A percentile compares a stretch with the other conserved stretches of the same genome.
phyloP scores from a whole-genome alignment of 2,888 invertebrate genomes.

The Scotopteryx bipunctaria region DNA sequence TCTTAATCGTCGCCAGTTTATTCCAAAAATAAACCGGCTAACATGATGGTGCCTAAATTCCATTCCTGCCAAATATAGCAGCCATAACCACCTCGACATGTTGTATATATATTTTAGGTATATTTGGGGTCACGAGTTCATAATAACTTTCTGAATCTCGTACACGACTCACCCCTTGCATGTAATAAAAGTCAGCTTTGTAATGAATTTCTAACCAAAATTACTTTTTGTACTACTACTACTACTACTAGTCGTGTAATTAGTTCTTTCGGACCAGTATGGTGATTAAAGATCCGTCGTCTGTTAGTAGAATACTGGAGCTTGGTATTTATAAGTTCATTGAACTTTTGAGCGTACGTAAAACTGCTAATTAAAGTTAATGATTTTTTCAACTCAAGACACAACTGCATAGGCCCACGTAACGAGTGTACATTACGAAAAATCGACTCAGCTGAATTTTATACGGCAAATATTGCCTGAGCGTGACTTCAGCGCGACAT shows the following conservation, averaged over 20 bases:
- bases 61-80: conserved; percentile 35
- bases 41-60: conserved; percentile 9
- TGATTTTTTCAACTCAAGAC: background rate
- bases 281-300: too few species aligned
- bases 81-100: conserved; percentile 12
- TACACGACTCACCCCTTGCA: background rate
- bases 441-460: conserved; percentile 67
- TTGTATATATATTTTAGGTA: too few species aligned
- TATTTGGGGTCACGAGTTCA: conserved; percentile 33
- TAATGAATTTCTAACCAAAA: too few species aligned
- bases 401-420: conserved; percentile 14
- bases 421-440: conserved; percentile 52
- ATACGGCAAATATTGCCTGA: conserved; percentile 73
- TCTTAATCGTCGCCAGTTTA: too few species aligned
- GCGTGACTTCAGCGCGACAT: conserved; percentile 62
- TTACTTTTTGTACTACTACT: too few species aligned
- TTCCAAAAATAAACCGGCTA: background rate
- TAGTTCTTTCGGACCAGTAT: too few species aligned
- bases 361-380: conserved; percentile 1
- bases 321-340: too few species aligned
- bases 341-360: background rate
- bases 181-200: background rate
- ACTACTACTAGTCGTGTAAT: too few species aligned
- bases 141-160: conserved; percentile 34
- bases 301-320: too few species aligned